Evolutionary conservation across 2,113 vertebrate species (phyloP), one percentile per base, ranked within the genome.

Genomic region (Rhabdomys dilectus): DNA sequence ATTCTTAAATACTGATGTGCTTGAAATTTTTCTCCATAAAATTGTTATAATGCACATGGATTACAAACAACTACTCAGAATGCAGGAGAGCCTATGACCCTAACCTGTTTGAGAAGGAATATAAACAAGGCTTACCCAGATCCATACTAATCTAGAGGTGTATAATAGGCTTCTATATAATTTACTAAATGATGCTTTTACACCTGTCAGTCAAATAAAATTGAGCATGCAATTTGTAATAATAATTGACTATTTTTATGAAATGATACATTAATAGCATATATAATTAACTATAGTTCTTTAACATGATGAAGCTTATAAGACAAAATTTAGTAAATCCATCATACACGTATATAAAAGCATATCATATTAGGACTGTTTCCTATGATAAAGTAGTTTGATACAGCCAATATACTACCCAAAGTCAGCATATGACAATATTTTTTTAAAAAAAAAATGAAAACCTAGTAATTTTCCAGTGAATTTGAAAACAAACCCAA

Each of bases 241-340:
- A 96, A 97, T 96, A 97, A 97, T 98, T 96, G 53, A 66, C 22
- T 92, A 86, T 95, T 89, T 75, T 88, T 96, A 68, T 72, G 94
- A 93, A 97, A 88, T 93, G 80, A 78, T 78, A 1, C 34, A 91
- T 97, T 97, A 97, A 95, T 96, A 95, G 87, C 92, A 97, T 96
- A 97, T 90, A 73, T 95, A 93, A 97, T 96, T 97, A 97, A 97
- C 82, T 72, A 42, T 48, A 91, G 17, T 93, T 97, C 92, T 97
- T 96, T 98, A 97, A 87, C 78, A 91, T 94, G 78, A 97, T 84
- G 86, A 73, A 97, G 12, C 19, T 42, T 24, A 97, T 96, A 77
- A 97, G 56, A 62, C 77, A 91, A 97, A 97, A 97, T 97, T 93
- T 60, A 86, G 34, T 92, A 77, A 94, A 88, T 96, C 93, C n/a